Conservation (phyloP, 2,888 invertebrate species). For the Eupeodes luniger region DNA sequence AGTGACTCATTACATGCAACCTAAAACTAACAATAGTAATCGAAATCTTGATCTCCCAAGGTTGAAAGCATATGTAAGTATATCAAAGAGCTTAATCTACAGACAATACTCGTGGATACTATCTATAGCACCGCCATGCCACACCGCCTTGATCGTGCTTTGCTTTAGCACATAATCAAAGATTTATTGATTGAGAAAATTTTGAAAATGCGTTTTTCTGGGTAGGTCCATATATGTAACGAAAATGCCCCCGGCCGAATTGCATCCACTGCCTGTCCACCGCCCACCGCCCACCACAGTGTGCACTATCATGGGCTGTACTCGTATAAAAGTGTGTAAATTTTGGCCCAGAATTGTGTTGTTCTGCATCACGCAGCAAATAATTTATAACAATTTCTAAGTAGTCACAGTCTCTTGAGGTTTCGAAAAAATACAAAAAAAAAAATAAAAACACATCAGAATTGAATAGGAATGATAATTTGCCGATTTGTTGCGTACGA, state of each 20-base stretch:
- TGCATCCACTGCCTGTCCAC: neutral
- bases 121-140: neutral
- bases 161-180: conserved; percentile 12
- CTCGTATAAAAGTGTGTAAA: neutral
- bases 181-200: conserved; percentile 62
- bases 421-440: neutral
- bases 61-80: conserved; percentile 17
- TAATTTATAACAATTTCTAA: conserved; percentile 32
- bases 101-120: neutral
- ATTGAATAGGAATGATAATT: conserved; percentile 32
- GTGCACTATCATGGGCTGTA: conserved; percentile 35
- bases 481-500: conserved; percentile 35
- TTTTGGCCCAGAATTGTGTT: conserved; percentile 19
- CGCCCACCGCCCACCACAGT: too few relatives aligned
- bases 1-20: conserved; percentile 46
- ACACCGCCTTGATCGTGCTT: conserved; percentile 30
- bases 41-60: conserved; percentile 64
- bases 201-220: conserved; percentile 67
- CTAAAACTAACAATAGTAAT: conserved; percentile 58
- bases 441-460: neutral
- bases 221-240: conserved; percentile 39
- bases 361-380: neutral
- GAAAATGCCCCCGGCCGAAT: conserved; percentile 9
- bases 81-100: conserved; percentile 47
- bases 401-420: neutral